Percentiles rank a stretch among this genome's conserved stretches.
Evolutionary conservation across 2,888 invertebrate genomes (phyloP).

Genomic region (Thelaira solivaga): DNA sequence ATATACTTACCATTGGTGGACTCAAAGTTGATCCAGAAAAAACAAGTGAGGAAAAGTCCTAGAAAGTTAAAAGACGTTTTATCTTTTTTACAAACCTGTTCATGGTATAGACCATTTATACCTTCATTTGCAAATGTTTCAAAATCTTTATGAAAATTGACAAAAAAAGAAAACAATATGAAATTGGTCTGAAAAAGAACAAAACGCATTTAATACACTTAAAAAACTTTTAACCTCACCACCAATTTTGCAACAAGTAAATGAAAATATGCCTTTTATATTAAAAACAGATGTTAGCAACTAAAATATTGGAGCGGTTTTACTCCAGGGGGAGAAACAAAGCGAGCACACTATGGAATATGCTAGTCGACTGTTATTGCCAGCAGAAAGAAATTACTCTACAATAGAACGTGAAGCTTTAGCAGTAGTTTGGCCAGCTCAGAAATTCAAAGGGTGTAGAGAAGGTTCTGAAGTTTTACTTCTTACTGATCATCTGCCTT

Average conservation of each 20-base stretch:
- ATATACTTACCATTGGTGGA: constrained; percentile 67
- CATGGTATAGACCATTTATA: constrained; percentile 67
- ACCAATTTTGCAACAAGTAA: neutral
- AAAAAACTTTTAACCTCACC: constrained; percentile 45
- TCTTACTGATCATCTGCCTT: constrained; percentile 55
- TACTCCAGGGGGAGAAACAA: neutral
- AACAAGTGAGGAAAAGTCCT: constrained; percentile 52
- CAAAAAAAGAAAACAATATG: constrained; percentile 64
- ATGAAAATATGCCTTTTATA: neutral
- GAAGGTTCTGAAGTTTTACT: neutral
- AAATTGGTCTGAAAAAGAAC: constrained; percentile 24
- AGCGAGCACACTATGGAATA: neutral
- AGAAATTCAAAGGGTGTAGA: neutral
- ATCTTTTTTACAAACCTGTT: constrained; percentile 67
- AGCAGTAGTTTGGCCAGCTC: neutral
- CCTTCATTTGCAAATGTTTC: constrained; percentile 60
- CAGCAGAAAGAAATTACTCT: neutral
- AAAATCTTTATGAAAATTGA: constrained; percentile 66
- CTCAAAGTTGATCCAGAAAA: constrained; percentile 67
- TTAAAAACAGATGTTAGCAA: neutral
- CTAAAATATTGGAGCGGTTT: neutral
- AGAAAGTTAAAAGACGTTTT: constrained; percentile 62
- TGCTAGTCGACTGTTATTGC: neutral
- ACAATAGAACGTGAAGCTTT: neutral
- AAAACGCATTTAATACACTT: constrained; percentile 61